phyloP scores from a whole-genome alignment of 2,797 vertebrate species.

The Aphelocoma californica region DNA sequence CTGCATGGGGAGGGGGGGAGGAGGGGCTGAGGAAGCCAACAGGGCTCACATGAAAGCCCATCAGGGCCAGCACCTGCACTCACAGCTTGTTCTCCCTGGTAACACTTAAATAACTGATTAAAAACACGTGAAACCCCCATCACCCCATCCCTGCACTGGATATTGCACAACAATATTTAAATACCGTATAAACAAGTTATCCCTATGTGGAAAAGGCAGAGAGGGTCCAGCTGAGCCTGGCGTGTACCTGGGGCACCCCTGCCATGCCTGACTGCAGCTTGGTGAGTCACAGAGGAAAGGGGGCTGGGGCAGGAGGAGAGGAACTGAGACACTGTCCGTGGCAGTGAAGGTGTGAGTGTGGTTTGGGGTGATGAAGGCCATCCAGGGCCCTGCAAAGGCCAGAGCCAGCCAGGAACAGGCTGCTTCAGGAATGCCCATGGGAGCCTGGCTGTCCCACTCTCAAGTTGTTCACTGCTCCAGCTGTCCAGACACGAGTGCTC shows the following conservation, averaged over 20 bases:
- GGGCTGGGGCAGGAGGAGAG: not conserved
- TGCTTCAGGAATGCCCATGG: not conserved
- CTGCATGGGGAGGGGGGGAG: not conserved
- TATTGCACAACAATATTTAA: conserved; percentile 72
- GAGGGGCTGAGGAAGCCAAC: not conserved
- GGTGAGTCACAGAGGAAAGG: not conserved
- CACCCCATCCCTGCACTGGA: not conserved
- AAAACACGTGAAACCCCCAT: not conserved
- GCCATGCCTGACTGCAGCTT: not conserved
- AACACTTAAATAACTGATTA: conserved; percentile 20
- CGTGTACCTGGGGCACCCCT: not conserved
- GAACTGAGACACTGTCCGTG: not conserved
- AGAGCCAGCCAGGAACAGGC: not conserved
- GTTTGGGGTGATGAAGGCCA: not conserved
- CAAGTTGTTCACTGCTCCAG: not conserved
- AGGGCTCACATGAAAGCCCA: not conserved
- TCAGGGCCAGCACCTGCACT: conserved; percentile 15
- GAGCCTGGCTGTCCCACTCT: conserved; percentile 10
- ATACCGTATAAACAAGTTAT: not conserved
- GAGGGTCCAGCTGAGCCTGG: not conserved
- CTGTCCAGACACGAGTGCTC: not conserved
- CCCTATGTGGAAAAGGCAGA: not conserved
- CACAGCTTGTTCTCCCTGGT: not conserved
- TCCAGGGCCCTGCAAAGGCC: not conserved
- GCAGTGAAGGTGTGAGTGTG: not conserved